Evolutionary conservation across 2,113 vertebrate genomes (phyloP).

Genomic region (Tricholaema leucomelas): DNA sequence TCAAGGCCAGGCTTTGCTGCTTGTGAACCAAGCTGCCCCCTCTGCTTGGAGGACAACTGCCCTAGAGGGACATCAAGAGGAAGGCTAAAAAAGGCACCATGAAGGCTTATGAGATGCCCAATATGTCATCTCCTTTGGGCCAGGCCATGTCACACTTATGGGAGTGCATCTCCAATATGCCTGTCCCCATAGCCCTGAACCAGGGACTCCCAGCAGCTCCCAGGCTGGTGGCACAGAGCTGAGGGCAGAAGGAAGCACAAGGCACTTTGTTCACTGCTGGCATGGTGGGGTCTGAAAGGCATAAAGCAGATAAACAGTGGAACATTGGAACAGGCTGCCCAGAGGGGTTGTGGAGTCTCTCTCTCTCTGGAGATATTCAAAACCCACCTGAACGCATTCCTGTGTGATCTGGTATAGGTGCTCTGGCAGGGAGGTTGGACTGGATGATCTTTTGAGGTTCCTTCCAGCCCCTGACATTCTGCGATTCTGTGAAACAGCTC

Average conservation of each 20-base stretch:
- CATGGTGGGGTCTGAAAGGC: not conserved
- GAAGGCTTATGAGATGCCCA: not conserved
- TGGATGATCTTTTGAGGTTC: too few species aligned
- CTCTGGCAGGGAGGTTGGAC: too few species aligned
- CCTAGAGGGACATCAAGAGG: not conserved
- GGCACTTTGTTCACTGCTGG: not conserved
- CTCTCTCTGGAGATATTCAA: too few species aligned
- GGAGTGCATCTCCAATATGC: not conserved
- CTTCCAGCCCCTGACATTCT: too few species aligned
- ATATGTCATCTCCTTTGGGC: fast-evolving
- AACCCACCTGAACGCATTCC: too few species aligned
- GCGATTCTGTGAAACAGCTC: not conserved
- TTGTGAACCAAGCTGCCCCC: not conserved
- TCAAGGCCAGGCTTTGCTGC: not conserved
- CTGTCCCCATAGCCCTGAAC: not conserved
- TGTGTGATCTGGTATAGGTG: too few species aligned
- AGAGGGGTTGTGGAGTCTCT: too few species aligned
- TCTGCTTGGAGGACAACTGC: not conserved
- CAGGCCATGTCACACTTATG: not conserved
- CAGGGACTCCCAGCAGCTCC: not conserved
- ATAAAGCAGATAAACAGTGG: not conserved
- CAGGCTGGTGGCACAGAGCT: not conserved
- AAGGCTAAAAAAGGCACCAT: not conserved
- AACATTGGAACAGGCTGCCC: too few species aligned
- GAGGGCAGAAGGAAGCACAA: not conserved